Percentiles rank a stretch among this genome's conserved stretches.
These are phyloP conservation scores for Plutella xylostella DNA, from an alignment of 2,888 invertebrate genomes.

Conservation along the genomic window DNA sequence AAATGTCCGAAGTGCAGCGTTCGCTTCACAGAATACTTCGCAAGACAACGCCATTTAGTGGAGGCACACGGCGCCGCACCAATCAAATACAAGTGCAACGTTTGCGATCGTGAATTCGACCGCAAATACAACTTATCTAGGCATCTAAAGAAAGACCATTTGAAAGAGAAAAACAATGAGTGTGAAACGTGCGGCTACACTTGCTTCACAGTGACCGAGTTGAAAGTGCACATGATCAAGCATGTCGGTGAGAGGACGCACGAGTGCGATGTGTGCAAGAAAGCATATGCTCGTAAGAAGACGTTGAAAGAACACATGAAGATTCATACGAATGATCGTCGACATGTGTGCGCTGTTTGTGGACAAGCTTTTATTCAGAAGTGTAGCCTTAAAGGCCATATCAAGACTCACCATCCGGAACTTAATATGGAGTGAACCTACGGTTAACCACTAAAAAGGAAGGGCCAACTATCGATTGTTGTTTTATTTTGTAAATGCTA, in stretches of 20 bases:
- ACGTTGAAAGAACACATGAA: constrained; percentile 36
- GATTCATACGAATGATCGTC: constrained; percentile 32
- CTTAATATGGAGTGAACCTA: background rate
- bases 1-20: constrained; percentile 30
- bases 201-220: constrained; percentile 33
- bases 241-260: constrained; percentile 31
- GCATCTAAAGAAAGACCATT: constrained; percentile 45
- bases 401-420: constrained; percentile 44
- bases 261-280: constrained; percentile 49
- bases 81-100: constrained; percentile 20
- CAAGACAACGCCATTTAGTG: constrained; percentile 29
- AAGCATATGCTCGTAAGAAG: constrained; percentile 36
- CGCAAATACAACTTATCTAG: constrained; percentile 31
- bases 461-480: too few species aligned
- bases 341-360: constrained; percentile 9
- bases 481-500: too few species aligned
- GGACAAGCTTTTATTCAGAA: constrained; percentile 20
- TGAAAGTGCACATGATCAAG: constrained; percentile 31
- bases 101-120: constrained; percentile 27
- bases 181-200: constrained; percentile 36
- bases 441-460: too few species aligned
- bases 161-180: constrained; percentile 37
- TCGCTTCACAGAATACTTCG: constrained; percentile 30
- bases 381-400: constrained; percentile 50
- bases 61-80: constrained; percentile 22